Conservation (phyloP, 2,888 invertebrate species). For the Drosophila flavopinicola region DNA sequence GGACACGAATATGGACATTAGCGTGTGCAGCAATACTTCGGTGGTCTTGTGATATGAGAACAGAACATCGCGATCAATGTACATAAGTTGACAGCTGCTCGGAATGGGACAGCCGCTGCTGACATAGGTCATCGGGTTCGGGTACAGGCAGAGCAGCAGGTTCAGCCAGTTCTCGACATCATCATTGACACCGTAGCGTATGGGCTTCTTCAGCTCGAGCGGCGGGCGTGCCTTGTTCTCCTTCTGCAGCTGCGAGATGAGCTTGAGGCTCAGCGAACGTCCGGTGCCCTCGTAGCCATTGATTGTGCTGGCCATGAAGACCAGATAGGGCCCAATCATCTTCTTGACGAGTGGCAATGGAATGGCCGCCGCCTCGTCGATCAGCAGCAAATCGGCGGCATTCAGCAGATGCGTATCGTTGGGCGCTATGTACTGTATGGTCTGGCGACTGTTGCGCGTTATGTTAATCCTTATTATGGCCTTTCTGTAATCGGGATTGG, state of each 20-base stretch:
- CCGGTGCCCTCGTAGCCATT: conserved; percentile 99
- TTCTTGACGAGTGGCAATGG: conserved; percentile 96
- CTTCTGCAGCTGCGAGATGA: conserved; percentile 93
- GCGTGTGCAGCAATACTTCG: conserved; percentile 94
- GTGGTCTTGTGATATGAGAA: conserved; percentile 98
- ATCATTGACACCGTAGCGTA: conserved; percentile 95
- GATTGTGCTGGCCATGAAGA: conserved; percentile 98
- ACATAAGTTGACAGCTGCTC: conserved; percentile 93
- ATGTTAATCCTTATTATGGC: conserved; percentile 97
- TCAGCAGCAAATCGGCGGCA: conserved; percentile 97
- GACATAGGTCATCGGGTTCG: conserved; percentile 87
- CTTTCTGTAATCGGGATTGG: conserved; percentile 98
- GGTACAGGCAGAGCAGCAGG: conserved; percentile 95
- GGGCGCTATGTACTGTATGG: conserved; percentile 98
- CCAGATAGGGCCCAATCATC: conserved; percentile 95
- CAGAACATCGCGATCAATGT: conserved; percentile 95
- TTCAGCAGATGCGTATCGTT: conserved; percentile 94
- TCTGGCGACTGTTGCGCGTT: conserved; percentile 95
- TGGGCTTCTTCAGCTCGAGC: conserved; percentile 93
- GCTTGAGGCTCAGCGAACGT: conserved; percentile 96
- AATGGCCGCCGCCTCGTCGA: conserved; percentile 99
- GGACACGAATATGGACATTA: conserved; percentile 97
- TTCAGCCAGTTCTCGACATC: conserved; percentile 96
- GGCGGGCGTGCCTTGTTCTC: conserved; percentile 87
- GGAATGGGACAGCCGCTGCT: conserved; percentile 94